Percentiles rank a stretch among this genome's conserved stretches.
Evolutionary conservation across 2,113 vertebrate genomes (phyloP).

Genomic region (Labeo rohita): DNA sequence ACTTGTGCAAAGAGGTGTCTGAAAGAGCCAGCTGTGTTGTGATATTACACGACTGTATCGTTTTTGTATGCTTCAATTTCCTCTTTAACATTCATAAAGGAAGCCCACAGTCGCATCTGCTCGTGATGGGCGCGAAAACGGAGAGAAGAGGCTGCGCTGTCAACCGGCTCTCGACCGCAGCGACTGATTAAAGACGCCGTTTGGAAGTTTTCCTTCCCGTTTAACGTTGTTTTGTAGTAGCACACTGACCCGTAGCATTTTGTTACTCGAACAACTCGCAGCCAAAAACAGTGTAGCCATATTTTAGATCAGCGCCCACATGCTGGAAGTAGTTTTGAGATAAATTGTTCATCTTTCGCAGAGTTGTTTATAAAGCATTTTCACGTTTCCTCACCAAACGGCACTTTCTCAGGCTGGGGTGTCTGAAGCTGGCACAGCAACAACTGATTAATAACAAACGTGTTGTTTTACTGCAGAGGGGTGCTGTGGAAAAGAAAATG

Average conservation of each 20-base stretch:
- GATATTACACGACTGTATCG: neutral
- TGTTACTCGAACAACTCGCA: constrained; percentile 10
- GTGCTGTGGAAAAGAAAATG: constrained; percentile 21
- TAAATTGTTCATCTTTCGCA: constrained; percentile 4
- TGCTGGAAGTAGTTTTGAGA: neutral
- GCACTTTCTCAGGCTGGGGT: constrained; percentile 22
- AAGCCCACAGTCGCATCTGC: constrained; percentile 3
- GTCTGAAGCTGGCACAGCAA: constrained; percentile 2
- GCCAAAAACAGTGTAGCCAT: neutral
- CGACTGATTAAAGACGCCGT: neutral
- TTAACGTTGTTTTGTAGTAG: constrained; percentile 7
- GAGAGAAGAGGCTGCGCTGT: neutral
- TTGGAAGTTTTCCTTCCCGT: constrained; percentile 3
- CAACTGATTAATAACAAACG: constrained; percentile 34
- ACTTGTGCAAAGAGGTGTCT: constrained; percentile 25
- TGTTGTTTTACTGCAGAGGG: constrained; percentile 38
- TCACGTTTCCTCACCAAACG: neutral
- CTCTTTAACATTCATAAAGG: constrained; percentile 31
- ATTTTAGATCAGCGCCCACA: constrained; percentile 40
- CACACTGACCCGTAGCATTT: constrained; percentile 28
- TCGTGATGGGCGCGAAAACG: neutral
- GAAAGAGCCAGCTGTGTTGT: constrained; percentile 27
- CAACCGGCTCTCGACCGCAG: neutral
- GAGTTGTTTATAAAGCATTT: constrained; percentile 21
- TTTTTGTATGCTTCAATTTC: constrained; percentile 12